Evolutionary conservation across 1,140 invertebrate species (phyloP).

Genomic region (Gryon sp.): DNA sequence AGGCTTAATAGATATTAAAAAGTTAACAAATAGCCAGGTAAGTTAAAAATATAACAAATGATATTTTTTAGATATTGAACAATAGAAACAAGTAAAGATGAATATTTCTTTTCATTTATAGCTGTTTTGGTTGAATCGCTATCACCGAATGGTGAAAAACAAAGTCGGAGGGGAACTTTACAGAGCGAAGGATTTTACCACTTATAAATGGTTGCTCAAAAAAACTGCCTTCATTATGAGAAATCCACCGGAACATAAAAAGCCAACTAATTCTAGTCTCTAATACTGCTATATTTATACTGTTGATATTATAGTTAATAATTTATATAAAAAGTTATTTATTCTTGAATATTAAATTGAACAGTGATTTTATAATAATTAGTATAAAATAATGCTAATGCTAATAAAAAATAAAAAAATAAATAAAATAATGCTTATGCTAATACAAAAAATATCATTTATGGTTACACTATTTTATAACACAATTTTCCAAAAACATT

Average conservation of each 20-base stretch:
- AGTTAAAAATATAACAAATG: slow-evolving; percentile 1
- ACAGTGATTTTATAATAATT: too few relatives aligned
- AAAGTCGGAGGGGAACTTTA: slow-evolving; percentile 73
- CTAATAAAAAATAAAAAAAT: too few relatives aligned
- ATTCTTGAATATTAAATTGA: too few relatives aligned
- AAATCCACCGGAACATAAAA: slow-evolving; percentile 13
- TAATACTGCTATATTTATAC: neutral
- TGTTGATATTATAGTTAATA: neutral
- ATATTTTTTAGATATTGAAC: neutral
- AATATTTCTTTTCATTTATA: slow-evolving; percentile 43
- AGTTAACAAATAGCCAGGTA: slow-evolving; percentile 79
- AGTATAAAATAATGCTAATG: too few relatives aligned
- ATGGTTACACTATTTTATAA: too few relatives aligned
- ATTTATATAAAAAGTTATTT: too few relatives aligned
- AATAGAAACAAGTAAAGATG: neutral
- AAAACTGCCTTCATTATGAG: slow-evolving; percentile 70
- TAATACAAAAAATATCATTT: too few relatives aligned
- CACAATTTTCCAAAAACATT: too few relatives aligned
- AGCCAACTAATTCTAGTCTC: slow-evolving; percentile 13
- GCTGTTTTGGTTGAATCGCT: slow-evolving; percentile 76
- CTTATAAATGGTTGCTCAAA: slow-evolving; percentile 72
- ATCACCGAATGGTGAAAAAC: slow-evolving; percentile 69
- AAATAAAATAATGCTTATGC: too few relatives aligned
- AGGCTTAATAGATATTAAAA: slow-evolving; percentile 81
- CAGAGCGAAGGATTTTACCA: slow-evolving; percentile 64